Conservation (phyloP, 2,888 invertebrate genomes). For the Heliconius aoede region DNA sequence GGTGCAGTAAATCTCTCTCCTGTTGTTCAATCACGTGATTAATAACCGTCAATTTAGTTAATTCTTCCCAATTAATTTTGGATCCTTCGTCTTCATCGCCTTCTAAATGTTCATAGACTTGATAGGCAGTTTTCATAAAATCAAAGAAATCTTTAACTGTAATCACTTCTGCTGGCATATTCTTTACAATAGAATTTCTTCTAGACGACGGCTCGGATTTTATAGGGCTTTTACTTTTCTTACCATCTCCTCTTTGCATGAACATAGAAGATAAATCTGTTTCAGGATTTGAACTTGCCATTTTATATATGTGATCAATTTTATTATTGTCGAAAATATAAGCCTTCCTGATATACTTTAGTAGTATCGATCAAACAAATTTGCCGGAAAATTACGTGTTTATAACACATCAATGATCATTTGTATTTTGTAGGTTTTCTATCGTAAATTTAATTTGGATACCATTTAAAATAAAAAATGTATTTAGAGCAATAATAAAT, state of each 20-base stretch:
- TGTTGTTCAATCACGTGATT: conserved; percentile 78
- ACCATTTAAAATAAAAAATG: conserved; percentile 4
- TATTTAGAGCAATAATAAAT: conserved; percentile 22
- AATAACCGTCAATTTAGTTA: conserved; percentile 77
- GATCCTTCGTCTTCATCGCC: conserved; percentile 72
- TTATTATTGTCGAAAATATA: conserved; percentile 25
- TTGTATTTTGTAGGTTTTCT: background rate
- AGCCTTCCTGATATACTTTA: conserved; percentile 15
- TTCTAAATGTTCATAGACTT: conserved; percentile 83
- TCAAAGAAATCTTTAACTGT: conserved; percentile 88
- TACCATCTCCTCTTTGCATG: conserved; percentile 64
- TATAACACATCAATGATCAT: background rate
- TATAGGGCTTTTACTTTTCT: conserved; percentile 58
- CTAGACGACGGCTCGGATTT: conserved; percentile 58
- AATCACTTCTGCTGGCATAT: conserved; percentile 82
- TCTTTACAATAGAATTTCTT: conserved; percentile 59
- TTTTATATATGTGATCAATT: conserved; percentile 52
- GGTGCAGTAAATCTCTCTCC: conserved; percentile 73
- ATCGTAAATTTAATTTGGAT: background rate
- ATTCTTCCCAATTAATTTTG: conserved; percentile 80
- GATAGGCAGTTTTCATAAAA: conserved; percentile 89
- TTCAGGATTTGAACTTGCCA: conserved; percentile 71
- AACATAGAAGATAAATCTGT: conserved; percentile 72
- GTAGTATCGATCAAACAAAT: conserved; percentile 61
- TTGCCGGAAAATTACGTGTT: background rate